Evolutionary conservation across 2,888 invertebrate genomes (phyloP).

Genomic region (Ommatoiulus sabulosus): DNA sequence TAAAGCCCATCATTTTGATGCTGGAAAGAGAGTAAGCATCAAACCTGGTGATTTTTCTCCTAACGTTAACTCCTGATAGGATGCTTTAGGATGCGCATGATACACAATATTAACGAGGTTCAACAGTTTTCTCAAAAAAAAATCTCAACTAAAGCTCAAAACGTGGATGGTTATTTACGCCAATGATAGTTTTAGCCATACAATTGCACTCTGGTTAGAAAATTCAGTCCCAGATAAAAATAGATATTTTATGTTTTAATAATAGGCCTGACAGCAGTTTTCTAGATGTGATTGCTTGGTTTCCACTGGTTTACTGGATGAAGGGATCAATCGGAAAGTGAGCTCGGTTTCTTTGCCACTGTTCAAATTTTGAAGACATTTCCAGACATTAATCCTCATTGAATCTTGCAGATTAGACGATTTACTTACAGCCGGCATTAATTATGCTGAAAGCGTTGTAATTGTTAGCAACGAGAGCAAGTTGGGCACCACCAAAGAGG

Average conservation of each 20-base stretch:
- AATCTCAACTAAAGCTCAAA: too few relatives aligned
- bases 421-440: slow-evolving; percentile 92
- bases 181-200: too few relatives aligned
- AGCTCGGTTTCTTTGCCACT: slow-evolving; percentile 58
- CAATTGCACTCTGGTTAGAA: too few relatives aligned
- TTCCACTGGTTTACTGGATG: slow-evolving; percentile 99
- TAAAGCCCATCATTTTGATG: slow-evolving; percentile 94
- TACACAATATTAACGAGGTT: too few relatives aligned
- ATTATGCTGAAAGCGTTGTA: slow-evolving; percentile 94
- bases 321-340: slow-evolving; percentile 94
- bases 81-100: too few relatives aligned
- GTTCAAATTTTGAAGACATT: background rate
- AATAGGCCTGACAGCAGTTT: slow-evolving; percentile 89
- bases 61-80: too few relatives aligned
- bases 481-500: slow-evolving; percentile 81
- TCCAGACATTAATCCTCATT: background rate
- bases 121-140: too few relatives aligned
- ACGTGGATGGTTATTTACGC: too few relatives aligned
- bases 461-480: slow-evolving; percentile 89
- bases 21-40: slow-evolving; percentile 75
- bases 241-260: too few relatives aligned
- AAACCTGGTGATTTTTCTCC: too few relatives aligned
- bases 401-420: slow-evolving; percentile 83
- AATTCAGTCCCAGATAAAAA: too few relatives aligned
- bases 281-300: slow-evolving; percentile 94